Evolutionary conservation across 2,113 vertebrate species (phyloP), one percentile per base, ranked within the genome.

Genomic region (Chaetura pelagica): DNA sequence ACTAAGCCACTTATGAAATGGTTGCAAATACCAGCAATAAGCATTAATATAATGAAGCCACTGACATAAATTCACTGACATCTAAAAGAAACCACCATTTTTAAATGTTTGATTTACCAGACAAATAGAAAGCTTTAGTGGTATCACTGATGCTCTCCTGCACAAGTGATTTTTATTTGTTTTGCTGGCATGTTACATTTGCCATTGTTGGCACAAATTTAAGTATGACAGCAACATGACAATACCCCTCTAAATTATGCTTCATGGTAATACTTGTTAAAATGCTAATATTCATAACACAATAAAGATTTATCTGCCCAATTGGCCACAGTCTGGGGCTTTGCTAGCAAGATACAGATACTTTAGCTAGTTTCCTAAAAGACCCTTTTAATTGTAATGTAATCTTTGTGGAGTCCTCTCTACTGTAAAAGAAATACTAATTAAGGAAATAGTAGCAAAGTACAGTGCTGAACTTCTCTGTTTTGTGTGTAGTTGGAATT

Each of bases 201-300:
- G 73, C 71, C 78, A 1, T 38, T 86, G 61, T 78, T 83, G 67
- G 42, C 38, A 82, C 20, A 78, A 71, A 46, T 48, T 72, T 64
- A 92, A 85, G 27, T 69, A 72, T 57, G 61, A 69, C 44, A 89
- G 68, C 57, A 87, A 49, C 30, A 32, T 90, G 85, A 77, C 75
- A 67, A 29, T 74, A 48, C 1, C 6, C 7, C 23, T 18, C 15
- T 74, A 75, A 77, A 75, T 91, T 87, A 27, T 23, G 30, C 35
- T 72, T 75, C 24, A n/a, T 78, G 14, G 22, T 90, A 81, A 40
- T 74, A 75, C 52, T 46, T 87, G 80, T 78, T 91, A 93, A 92
- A 79, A 94, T 81, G 73, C 26, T 95, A 64, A 71, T 92, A 64
- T 48, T 92, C 29, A 55, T 94, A 66, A 29, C 52, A n/a, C 16